phyloP scores from a whole-genome alignment of 2,113 vertebrate genomes.

The Lynx canadensis region DNA sequence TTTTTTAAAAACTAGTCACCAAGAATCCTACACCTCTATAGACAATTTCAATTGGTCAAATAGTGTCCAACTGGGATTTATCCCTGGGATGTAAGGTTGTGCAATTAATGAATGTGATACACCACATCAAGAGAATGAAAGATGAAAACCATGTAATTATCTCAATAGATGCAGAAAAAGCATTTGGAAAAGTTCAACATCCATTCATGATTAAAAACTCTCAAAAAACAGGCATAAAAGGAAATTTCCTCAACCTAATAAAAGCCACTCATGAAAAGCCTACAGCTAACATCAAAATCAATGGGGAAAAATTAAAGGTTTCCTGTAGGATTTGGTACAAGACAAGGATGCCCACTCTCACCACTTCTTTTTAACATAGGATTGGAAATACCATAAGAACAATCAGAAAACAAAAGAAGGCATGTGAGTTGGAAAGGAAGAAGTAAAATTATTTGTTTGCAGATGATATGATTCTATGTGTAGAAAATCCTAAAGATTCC shows the following conservation, averaged over 20 bases:
- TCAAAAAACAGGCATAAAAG: background rate
- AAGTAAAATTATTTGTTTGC: background rate
- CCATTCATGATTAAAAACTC: background rate
- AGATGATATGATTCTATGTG: background rate
- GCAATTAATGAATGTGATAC: background rate
- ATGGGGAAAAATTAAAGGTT: background rate
- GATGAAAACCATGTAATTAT: background rate
- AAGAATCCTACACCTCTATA: background rate
- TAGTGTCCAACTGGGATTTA: background rate
- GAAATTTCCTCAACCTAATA: background rate
- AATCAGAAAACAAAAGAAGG: background rate
- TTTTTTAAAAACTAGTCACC: slow-evolving; percentile 12
- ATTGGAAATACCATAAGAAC: background rate
- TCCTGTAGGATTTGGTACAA: background rate
- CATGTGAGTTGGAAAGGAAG: background rate
- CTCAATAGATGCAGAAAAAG: background rate
- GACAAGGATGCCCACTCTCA: background rate
- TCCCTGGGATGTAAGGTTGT: background rate
- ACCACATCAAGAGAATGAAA: background rate
- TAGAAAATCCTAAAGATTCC: background rate
- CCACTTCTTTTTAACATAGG: background rate
- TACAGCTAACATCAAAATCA: background rate
- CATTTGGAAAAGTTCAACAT: background rate
- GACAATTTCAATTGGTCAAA: background rate
- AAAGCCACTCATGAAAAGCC: background rate